Evolutionary conservation across 2,797 vertebrate genomes (phyloP), one percentile per base, ranked within the genome.

Genomic region (Notamacropus eugenii): DNA sequence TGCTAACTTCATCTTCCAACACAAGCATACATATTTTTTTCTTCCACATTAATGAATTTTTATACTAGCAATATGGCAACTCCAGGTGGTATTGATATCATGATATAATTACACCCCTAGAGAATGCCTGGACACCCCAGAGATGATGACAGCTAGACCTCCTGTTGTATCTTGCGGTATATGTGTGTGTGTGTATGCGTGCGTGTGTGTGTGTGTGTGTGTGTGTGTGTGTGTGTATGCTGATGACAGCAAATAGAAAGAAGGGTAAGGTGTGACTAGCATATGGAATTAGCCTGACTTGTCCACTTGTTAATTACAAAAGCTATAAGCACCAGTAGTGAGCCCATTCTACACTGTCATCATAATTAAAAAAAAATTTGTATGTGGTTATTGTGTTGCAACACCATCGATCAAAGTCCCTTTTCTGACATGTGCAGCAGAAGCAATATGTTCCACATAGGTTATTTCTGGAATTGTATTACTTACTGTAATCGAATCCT

Each of bases 401-500:
- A 97, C 96, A 97, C 96, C 98, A 99, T 99, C 96, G 28, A 98
- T 98, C 98, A 98, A 98, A 98, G 98, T 97, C 97, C 95, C 55
- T 96, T 98, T 98, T 97, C 97, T 98, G 98, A 98, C 98, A 97
- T 96, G 96, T 97, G 98, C 97, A 97, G 97, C 97, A 98, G 97
- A 98, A 96, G 97, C 98, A 98, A 98, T 98, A 98, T 97, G 98
- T 98, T 99, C 98, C 98, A 92, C 98, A 97, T 57, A 98, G 97
- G 98, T 98, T 98, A 98, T 98, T 99, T 98, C 98, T 98, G 98
- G 98, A 98, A 98, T 98, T 98, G 97, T 98, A 98, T 99, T 98
- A 98, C 98, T 98, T 98, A 97, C 97, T 97, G 94, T 98, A 98
- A 98, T 98, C 98, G 94, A 98, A 91, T 96, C 94, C 96, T 98